These are phyloP conservation scores for Coelopa pilipes DNA, from an alignment of 2,888 invertebrate genomes.

Conservation along the genomic window DNA sequence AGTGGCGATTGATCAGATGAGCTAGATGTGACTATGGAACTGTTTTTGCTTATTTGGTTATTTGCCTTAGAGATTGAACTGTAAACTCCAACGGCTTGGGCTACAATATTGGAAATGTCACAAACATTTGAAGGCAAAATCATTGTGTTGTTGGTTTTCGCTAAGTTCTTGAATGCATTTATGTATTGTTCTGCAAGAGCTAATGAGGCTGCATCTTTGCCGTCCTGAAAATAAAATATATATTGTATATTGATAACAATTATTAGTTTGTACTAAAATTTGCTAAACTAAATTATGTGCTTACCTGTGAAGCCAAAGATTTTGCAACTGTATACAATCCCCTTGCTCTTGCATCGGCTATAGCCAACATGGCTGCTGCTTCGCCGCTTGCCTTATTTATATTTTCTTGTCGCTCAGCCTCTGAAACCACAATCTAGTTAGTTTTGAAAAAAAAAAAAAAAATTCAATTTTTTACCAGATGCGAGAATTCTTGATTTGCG, in stretches of 20 bases:
- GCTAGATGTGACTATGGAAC: no score
- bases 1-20: no score
- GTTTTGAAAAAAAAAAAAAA: constrained; percentile 1
- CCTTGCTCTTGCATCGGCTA: constrained; percentile 90
- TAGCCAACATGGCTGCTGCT: constrained; percentile 88
- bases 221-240: constrained; percentile 70
- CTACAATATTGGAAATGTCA: constrained; percentile 62
- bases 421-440: constrained; percentile 65
- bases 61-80: constrained; percentile 53
- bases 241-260: no score
- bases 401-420: constrained; percentile 93
- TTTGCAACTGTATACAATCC: constrained; percentile 83
- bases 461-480: constrained; percentile 72
- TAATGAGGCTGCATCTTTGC: constrained; percentile 89
- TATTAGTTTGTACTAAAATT: no score
- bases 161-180: constrained; percentile 90
- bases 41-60: no score
- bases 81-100: constrained; percentile 64
- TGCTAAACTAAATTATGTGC: no score
- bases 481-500: constrained; percentile 89
- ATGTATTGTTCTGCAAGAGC: constrained; percentile 97
- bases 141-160: constrained; percentile 92
- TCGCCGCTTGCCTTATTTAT: constrained; percentile 94
- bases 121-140: constrained; percentile 92
- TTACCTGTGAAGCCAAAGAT: constrained; percentile 63